Evolutionary conservation across 1,140 invertebrate species (phyloP), one percentile per base, ranked within the genome.

Genomic region (Liolophura sinensis): DNA sequence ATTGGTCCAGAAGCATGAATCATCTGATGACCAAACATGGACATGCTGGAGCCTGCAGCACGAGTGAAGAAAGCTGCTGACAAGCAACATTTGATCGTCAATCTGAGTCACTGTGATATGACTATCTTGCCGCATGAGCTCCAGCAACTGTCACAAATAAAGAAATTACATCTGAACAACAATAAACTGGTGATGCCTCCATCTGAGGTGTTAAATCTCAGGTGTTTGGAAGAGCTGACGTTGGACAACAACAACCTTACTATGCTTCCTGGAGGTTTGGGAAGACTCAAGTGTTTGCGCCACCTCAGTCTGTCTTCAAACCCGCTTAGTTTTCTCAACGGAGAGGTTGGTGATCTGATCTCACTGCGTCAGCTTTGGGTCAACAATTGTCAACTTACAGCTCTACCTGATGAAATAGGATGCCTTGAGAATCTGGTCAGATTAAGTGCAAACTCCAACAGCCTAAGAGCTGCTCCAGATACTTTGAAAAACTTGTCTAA

Each of bases 231-330:
- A 55, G 79, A 82, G 59, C 66, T 83, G 1, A 73, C 74, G n/a
- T 61, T 83, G 12, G 78, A 82, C 65, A 73, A 80, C 68, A 82
- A 82, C 48, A 73, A 78, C 58, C 62, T 82, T 46, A 80, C 82
- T 20, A 73, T 82, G 67, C 60, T 83, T 24, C 81, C 80, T 22
- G 63, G 70, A 11, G 76, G 70, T 22, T 70, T 81, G 24, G 65
- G 70, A 16, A 74, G 69, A 46, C 65, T 83, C 20, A 67, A 60
- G 27, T 75, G 76, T 54, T 71, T 83, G 12, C 75, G 49, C 48
- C 75, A 76, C 63, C 69, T 83, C 9, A 82, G 75, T 70, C 51
- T 75, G 16, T 81, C 77, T 68, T 63, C 73, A 49, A 83, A 83
- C 66, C 75, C 73, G 14, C 60, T 83, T 4, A 73, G 74, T 57